A percentile compares a stretch with the other conserved stretches of the same genome.
Evolutionary conservation across 2,113 vertebrate genomes (phyloP).

Genomic region (Rhinolophus ferrumequinum): DNA sequence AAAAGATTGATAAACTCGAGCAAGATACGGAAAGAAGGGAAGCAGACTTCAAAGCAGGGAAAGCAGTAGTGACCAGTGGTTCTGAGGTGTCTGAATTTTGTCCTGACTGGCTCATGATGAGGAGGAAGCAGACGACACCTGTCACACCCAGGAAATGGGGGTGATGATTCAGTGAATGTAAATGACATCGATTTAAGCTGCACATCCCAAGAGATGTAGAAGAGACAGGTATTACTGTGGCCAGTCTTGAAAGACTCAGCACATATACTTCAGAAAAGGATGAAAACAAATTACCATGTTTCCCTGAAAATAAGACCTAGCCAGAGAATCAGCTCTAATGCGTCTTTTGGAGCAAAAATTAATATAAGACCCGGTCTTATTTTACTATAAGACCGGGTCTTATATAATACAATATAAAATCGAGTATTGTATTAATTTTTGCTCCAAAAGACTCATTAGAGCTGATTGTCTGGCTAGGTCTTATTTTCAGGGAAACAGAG

Average conservation of each 20-base stretch:
- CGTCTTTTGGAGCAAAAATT: too few relatives aligned
- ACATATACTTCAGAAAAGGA: slow-evolving; percentile 83
- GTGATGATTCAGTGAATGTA: slow-evolving; percentile 84
- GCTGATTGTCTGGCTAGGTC: too few relatives aligned
- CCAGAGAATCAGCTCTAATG: too few relatives aligned
- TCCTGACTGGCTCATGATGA: slow-evolving; percentile 96
- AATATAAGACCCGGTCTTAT: too few relatives aligned
- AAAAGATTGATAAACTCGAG: slow-evolving; percentile 93
- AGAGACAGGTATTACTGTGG: slow-evolving; percentile 94
- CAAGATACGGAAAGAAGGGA: slow-evolving; percentile 98
- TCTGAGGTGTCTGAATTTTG: slow-evolving; percentile 94
- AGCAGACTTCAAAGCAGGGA: slow-evolving; percentile 97
- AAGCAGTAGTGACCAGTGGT: slow-evolving; percentile 96
- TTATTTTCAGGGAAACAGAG: too few relatives aligned
- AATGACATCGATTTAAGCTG: slow-evolving; percentile 95
- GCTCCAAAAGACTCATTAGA: too few relatives aligned
- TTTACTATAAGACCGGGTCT: too few relatives aligned
- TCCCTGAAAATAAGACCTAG: too few relatives aligned
- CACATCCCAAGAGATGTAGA: slow-evolving; percentile 97
- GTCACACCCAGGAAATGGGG: slow-evolving; percentile 87
- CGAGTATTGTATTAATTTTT: too few relatives aligned
- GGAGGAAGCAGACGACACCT: slow-evolving; percentile 94
- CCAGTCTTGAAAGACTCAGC: slow-evolving; percentile 92
- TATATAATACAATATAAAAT: too few relatives aligned
- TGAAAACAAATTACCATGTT: slow-evolving; percentile 87